Evolutionary conservation across 2,113 vertebrate genomes (phyloP).

Genomic region (Leucosticte australis): DNA sequence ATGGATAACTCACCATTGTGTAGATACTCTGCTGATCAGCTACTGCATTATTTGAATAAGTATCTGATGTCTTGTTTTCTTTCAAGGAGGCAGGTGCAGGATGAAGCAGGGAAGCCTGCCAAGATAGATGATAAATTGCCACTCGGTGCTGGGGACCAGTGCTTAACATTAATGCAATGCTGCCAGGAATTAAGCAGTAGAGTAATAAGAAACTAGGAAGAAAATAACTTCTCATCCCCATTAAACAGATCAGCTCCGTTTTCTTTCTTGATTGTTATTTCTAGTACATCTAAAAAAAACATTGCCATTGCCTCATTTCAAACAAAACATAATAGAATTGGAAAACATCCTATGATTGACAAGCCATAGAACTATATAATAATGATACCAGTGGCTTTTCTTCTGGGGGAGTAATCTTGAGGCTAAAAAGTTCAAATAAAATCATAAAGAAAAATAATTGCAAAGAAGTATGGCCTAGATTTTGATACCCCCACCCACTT

Average conservation of each 20-base stretch:
- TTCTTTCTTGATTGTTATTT: neutral
- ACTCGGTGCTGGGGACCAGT: constrained; percentile 64
- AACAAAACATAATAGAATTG: neutral
- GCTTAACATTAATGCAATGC: constrained; percentile 49
- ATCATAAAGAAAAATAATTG: neutral
- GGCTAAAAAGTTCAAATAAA: neutral
- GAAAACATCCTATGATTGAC: neutral
- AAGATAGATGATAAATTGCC: constrained; percentile 82
- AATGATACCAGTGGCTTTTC: neutral
- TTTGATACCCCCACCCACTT: neutral
- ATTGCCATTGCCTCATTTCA: neutral
- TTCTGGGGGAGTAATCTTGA: neutral
- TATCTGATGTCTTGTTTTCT: constrained; percentile 80
- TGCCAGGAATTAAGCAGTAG: constrained; percentile 59
- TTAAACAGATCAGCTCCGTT: constrained; percentile 16
- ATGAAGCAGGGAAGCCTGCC: constrained; percentile 83
- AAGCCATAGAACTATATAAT: neutral
- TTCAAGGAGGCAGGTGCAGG: constrained; percentile 83
- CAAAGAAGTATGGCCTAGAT: neutral
- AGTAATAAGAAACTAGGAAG: constrained; percentile 61
- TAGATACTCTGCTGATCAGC: constrained; percentile 75
- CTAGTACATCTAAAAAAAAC: neutral
- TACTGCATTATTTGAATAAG: constrained; percentile 82
- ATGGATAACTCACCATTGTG: constrained; percentile 82
- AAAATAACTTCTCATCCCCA: constrained; percentile 47